Conservation (phyloP, 1,140 invertebrate genomes). For the Camponotus floridanus region DNA sequence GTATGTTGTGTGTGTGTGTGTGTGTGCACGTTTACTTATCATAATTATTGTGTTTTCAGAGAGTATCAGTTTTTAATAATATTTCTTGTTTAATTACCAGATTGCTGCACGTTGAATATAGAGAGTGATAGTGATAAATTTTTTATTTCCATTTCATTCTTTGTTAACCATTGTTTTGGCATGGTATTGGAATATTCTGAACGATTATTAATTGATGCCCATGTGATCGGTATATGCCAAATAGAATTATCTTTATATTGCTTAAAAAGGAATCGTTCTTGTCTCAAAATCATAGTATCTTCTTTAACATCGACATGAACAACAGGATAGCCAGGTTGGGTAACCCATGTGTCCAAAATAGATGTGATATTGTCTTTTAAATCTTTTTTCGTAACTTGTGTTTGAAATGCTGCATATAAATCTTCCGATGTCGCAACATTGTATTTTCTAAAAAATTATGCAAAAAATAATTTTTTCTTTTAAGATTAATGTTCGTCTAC, state of each 20-base stretch:
- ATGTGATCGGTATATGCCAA: conserved; percentile 88
- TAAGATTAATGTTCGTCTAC: background rate
- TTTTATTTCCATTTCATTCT: background rate
- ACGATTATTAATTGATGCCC: conserved; percentile 81
- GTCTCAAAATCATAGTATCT: conserved; percentile 80
- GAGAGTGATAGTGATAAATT: conserved; percentile 59
- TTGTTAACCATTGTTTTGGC: conserved; percentile 78
- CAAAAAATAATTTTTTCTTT: background rate
- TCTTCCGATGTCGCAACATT: conserved; percentile 90
- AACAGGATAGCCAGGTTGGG: conserved; percentile 94
- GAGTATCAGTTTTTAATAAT: background rate
- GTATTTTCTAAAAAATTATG: conserved; percentile 86
- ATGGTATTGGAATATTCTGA: background rate
- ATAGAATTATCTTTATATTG: conserved; percentile 67
- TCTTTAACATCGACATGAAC: conserved; percentile 87
- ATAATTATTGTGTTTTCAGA: background rate
- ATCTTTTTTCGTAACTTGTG: conserved; percentile 83
- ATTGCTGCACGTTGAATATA: conserved; percentile 86
- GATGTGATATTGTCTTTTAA: conserved; percentile 87
- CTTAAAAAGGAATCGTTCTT: conserved; percentile 86
- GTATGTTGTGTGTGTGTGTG: no score
- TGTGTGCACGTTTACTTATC: background rate
- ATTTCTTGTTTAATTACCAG: conserved; percentile 76
- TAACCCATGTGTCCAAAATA: conserved; percentile 94
- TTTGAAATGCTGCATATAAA: conserved; percentile 89